Conservation (phyloP, 1,140 invertebrate genomes). For the Magallana ariakensis region DNA sequence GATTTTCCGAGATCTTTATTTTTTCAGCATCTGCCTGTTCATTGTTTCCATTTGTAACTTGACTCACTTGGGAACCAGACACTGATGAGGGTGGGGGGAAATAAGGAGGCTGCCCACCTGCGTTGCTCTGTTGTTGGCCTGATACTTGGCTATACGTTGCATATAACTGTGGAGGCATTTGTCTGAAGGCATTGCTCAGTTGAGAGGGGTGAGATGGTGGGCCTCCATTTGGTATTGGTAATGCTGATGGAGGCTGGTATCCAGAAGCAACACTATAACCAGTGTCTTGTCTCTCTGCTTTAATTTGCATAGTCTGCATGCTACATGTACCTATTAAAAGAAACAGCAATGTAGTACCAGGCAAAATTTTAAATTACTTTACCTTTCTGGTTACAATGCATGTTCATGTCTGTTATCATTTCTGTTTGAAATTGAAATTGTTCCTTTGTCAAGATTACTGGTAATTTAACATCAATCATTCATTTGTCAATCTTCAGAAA, state of each 20-base stretch:
- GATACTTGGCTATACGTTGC: background rate
- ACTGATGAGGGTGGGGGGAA: slow-evolving; percentile 11
- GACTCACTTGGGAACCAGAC: slow-evolving; percentile 6
- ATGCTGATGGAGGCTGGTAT: slow-evolving; percentile 16
- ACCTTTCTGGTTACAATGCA: too few species aligned
- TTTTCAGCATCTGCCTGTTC: slow-evolving; percentile 43
- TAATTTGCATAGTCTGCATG: slow-evolving; percentile 44
- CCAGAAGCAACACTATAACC: slow-evolving; percentile 9
- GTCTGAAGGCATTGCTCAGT: background rate
- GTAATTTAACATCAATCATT: too few species aligned
- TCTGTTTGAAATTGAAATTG: too few species aligned
- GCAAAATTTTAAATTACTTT: too few species aligned
- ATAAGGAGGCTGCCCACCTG: slow-evolving; percentile 21
- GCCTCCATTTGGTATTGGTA: slow-evolving; percentile 26
- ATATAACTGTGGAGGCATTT: background rate
- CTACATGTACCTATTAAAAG: slow-evolving; percentile 4
- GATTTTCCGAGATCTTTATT: slow-evolving; percentile 57
- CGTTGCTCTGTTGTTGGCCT: background rate
- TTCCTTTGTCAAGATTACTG: too few species aligned
- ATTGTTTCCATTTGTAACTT: background rate
- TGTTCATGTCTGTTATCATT: too few species aligned
- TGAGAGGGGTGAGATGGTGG: slow-evolving; percentile 42
- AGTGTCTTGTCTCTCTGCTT: slow-evolving; percentile 40
- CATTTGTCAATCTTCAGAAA: too few species aligned
- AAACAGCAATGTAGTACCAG: background rate